Conservation (phyloP, 2,113 vertebrate genomes). For the Bubalus kerabau region DNA sequence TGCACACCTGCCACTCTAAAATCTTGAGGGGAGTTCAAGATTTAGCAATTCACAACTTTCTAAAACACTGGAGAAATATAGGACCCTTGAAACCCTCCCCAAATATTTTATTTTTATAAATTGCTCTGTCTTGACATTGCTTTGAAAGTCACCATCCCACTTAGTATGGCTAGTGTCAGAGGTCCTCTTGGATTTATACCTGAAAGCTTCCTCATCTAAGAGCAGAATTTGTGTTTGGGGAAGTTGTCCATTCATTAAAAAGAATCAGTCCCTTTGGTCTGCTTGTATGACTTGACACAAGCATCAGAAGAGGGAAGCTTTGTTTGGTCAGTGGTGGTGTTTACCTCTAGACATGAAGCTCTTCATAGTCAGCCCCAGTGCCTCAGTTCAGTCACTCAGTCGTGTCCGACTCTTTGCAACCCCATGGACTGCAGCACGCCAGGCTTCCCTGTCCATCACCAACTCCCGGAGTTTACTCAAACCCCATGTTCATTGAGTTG, state of each 20-base stretch:
- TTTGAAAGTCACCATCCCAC: background rate
- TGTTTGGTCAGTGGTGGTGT: background rate
- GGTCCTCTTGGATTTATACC: background rate
- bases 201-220: background rate
- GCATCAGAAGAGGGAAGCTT: background rate
- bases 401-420: rapidly evolving
- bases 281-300: background rate
- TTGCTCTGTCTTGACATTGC: background rate
- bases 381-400: background rate
- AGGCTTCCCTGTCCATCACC: background rate
- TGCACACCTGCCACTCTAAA: slow-evolving; percentile 9
- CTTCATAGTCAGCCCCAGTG: background rate
- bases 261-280: background rate
- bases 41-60: slow-evolving; percentile 15
- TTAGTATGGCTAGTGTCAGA: background rate
- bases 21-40: slow-evolving; percentile 18
- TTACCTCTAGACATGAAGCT: background rate
- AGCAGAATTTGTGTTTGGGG: background rate
- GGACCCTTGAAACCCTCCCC: background rate
- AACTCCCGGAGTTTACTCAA: background rate
- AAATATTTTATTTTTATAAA: background rate
- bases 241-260: background rate
- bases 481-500: background rate
- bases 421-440: background rate
- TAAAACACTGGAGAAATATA: background rate